Evolutionary conservation across 1,140 invertebrate genomes (phyloP), one percentile per base, ranked within the genome.

Genomic region (Contarinia nasturtii): DNA sequence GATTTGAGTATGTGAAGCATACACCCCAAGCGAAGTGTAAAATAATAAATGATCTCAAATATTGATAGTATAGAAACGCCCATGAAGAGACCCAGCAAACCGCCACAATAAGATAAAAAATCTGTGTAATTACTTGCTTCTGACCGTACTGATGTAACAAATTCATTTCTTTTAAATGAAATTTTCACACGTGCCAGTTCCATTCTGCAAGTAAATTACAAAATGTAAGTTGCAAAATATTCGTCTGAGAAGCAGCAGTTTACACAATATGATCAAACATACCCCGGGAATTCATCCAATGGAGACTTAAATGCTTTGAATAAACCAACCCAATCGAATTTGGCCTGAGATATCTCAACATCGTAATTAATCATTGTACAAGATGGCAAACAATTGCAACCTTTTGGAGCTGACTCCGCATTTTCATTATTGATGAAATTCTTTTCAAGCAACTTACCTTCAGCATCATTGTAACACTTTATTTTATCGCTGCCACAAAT

Each of bases 331-430:
- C 70, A 70, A 53, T 75, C 67, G 46, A 71, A 77, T 55, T 75
- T 69, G 7, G 74, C 76, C 54, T 79, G 76, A 0, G 77, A 78
- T 2, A 73, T 76, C 59, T 79, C 77, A 0, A 73, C 71, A 49
- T 77, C 72, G 54, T 80, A 82, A 8, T 68, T 66, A 1, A 80
- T 66, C 2, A 76, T 74, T 1, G 74, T 78, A 52, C 79, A 82
- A 0, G 75, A 68, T 2, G 76, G 77, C 47, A 81, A 59, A 54
- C 79, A 82, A 52, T 74, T 68, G 54, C 79, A 80, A n/a, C 64
- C 51, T 3, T 58, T 48, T 0, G 63, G 59, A 14, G 70, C 67
- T n/a, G n/a, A n/a, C n/a, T 53, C 51, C 51, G 69, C 57, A 14
- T n/a, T n/a, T n/a, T n/a, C n/a, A n/a, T n/a, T n/a, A n/a, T n/a